These are phyloP conservation scores for Chelmon rostratus DNA, from an alignment of 2,797 vertebrate species.

Conservation along the genomic window DNA sequence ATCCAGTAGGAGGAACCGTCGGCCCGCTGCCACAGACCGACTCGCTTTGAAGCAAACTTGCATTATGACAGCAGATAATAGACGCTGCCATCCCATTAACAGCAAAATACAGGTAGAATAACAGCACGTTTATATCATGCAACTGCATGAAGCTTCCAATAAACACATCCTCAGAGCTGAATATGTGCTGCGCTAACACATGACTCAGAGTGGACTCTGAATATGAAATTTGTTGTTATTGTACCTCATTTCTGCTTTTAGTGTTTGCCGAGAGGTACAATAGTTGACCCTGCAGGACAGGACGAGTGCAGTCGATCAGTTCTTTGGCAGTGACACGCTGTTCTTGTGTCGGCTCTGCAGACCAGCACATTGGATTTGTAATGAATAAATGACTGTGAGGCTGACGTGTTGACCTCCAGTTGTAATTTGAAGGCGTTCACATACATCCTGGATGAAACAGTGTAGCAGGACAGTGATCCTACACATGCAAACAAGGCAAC, in stretches of 20 bases:
- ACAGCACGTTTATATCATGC: background rate
- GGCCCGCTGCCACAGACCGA: conserved; percentile 9
- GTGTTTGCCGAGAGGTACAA: background rate
- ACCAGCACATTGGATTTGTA: conserved; percentile 2
- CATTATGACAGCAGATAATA: conserved; percentile 23
- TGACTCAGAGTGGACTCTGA: background rate
- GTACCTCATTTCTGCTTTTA: background rate
- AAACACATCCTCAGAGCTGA: conserved; percentile 20
- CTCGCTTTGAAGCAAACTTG: conserved; percentile 56
- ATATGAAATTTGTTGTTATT: conserved; percentile 10
- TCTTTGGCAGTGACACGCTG: conserved; percentile 16
- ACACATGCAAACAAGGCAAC: background rate
- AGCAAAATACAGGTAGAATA: conserved; percentile 17
- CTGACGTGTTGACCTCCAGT: background rate
- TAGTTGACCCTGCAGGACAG: conserved; percentile 5
- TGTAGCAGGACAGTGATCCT: background rate
- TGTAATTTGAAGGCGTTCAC: conserved; percentile 2
- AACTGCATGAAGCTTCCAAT: background rate
- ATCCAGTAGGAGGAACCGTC: conserved; percentile 27
- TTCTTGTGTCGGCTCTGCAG: conserved; percentile 10
- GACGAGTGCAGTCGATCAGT: background rate
- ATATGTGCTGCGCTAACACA: background rate
- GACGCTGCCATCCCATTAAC: conserved; percentile 19
- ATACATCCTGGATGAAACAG: too few relatives aligned
- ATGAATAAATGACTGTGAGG: background rate